phyloP scores from a whole-genome alignment of 1,140 invertebrate genomes.

The Meloidogyne hapla region DNA sequence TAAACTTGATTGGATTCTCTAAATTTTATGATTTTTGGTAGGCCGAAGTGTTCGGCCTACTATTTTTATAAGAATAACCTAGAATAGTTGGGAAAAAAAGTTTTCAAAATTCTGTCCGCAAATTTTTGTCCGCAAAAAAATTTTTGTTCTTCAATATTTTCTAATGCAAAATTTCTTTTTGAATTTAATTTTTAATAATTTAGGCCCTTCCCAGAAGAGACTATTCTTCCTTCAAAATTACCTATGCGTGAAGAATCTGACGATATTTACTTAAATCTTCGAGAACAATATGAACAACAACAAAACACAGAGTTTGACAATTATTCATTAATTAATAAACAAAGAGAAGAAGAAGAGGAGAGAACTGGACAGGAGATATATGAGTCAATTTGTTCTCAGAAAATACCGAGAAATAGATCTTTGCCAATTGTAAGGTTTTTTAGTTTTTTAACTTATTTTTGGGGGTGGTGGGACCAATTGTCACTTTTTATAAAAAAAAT shows the following conservation, averaged over 20 bases:
- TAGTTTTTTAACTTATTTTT: neutral
- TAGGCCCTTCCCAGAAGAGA: constrained; percentile 31
- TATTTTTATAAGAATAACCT: no score
- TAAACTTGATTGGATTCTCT: no score
- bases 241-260: constrained; percentile 12
- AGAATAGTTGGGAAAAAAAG: no score
- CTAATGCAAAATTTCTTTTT: neutral
- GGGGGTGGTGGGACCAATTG: neutral
- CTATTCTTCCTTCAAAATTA: constrained; percentile 5
- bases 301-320: neutral
- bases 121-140: no score
- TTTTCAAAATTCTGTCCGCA: no score
- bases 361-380: constrained; percentile 42
- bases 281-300: constrained; percentile 32
- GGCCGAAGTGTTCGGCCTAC: no score
- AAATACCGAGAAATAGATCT: constrained; percentile 15
- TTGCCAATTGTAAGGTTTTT: constrained; percentile 23
- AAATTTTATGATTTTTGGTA: no score
- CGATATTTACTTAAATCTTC: constrained; percentile 40
- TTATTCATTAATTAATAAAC: constrained; percentile 7
- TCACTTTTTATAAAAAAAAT: no score
- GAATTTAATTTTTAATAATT: no score
- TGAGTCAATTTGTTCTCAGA: constrained; percentile 37
- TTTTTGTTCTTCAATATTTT: neutral
- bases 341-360: neutral